Evolutionary conservation across 37 sponge, comb jelly and placozoan genomes (phyloP), one percentile per base, ranked within the genome.

Genomic region (Ephydatia muelleri): DNA sequence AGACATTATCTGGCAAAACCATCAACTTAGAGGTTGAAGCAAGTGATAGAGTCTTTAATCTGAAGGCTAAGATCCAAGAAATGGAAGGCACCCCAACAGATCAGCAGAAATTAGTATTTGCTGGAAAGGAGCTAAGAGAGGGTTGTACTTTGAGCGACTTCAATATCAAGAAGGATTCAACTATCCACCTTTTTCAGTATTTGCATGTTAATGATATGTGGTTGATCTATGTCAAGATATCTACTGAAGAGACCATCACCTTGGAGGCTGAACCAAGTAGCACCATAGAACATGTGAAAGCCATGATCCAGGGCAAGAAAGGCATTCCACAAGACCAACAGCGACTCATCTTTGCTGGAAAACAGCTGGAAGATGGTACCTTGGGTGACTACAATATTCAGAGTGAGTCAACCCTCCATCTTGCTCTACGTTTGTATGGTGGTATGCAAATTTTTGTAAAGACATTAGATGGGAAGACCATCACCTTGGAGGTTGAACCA

Each of bases 401-500:
- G 35, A 82, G 49, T 28, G 8, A 43, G 66, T 25, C 67, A 78
- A 82, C 39, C 49, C 65, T 27, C 35, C 66, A 68, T n/a, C 38
- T 47, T 25, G 49, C 48, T 86, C 70, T 84, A n/a, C 48, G 65
- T 2, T 31, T 75, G 27, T 27, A 35, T 32, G 32, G 48, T 70
- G 87, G 82, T 2, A 83, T 91, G 82, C 88, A 84, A 39, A 90
- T 90, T 38, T 90, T 84, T 73, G 88, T 92, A 49, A 92, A 87
- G 83, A 93, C 90, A 3, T 85, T 87, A 70, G 90, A 90, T 5
- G 94, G 94, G 8, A 93, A 90, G 81, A 93, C 88, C 70, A 93
- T 93, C 76, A 90, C 91, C 78, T 85, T 93, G 71, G 88, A 93
- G 34, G 94, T 93, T 0, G 94, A 90, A 79, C 87, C 90, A 69